Evolutionary conservation across 1,140 invertebrate species (phyloP).

Genomic region (Eufriesea mexicana): DNA sequence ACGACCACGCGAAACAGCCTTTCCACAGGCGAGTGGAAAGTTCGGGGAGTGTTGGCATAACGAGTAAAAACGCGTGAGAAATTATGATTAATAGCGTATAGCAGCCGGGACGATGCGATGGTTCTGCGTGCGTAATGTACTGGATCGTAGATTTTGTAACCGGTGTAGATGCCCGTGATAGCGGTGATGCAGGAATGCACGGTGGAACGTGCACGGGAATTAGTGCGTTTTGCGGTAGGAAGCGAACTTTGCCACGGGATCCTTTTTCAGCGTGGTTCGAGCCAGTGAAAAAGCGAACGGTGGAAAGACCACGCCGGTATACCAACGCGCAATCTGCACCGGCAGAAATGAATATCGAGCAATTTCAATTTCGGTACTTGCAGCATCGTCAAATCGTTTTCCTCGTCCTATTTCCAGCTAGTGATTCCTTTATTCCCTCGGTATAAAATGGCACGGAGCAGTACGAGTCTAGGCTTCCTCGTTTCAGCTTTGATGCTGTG

Average conservation of each 20-base stretch:
- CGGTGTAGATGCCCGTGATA: conserved; percentile 10
- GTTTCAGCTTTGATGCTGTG: no score
- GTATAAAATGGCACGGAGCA: no score
- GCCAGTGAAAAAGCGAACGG: neutral
- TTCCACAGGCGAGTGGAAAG: no score
- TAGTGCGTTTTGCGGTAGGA: no score
- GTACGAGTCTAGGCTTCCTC: no score
- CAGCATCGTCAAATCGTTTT: neutral
- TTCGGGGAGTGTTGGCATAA: no score
- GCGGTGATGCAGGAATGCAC: neutral
- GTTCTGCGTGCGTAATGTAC: neutral
- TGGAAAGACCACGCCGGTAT: no score
- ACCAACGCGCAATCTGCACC: neutral
- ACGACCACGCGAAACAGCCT: no score
- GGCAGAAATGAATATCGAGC: neutral
- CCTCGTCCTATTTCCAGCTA: neutral
- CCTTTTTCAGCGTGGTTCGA: neutral
- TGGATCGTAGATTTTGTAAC: conserved; percentile 31
- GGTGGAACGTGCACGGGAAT: no score
- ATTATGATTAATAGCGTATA: neutral
- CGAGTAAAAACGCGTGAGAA: neutral
- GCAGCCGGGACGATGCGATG: neutral
- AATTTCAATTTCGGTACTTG: neutral
- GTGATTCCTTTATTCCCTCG: neutral
- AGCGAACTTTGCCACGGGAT: no score